phyloP scores from a whole-genome alignment of 1,140 invertebrate species.

The Drosophila asahinai region DNA sequence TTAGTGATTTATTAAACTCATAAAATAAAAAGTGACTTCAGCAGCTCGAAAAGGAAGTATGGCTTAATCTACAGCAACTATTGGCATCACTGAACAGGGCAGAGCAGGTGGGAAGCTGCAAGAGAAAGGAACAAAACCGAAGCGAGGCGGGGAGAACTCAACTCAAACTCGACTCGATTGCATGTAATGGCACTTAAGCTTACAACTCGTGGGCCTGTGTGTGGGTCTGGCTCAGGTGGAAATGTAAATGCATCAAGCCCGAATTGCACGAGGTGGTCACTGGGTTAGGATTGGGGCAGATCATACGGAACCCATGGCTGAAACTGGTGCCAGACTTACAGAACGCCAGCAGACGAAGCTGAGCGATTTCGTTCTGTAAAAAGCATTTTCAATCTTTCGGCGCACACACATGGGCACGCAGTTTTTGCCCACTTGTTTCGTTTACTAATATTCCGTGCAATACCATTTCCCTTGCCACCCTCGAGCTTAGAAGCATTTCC shows the following conservation, averaged over 20 bases:
- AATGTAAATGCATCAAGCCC: slow-evolving; percentile 81
- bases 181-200: slow-evolving; percentile 83
- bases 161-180: slow-evolving; percentile 75
- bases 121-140: slow-evolving; percentile 12
- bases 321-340: slow-evolving; percentile 24
- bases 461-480: slow-evolving; percentile 9
- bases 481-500: slow-evolving; percentile 53
- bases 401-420: slow-evolving; percentile 24
- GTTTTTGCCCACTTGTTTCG: slow-evolving; percentile 56
- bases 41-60: background rate
- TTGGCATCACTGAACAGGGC: slow-evolving; percentile 26
- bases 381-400: slow-evolving; percentile 68
- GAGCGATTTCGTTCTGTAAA: slow-evolving; percentile 52
- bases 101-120: slow-evolving; percentile 17
- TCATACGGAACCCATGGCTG: slow-evolving; percentile 46
- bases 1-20: background rate
- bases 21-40: too few species aligned
- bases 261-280: slow-evolving; percentile 57
- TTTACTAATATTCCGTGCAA: slow-evolving; percentile 65
- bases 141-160: slow-evolving; percentile 38
- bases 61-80: background rate
- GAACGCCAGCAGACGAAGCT: slow-evolving; percentile 20
- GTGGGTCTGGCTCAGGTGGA: slow-evolving; percentile 65
- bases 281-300: slow-evolving; percentile 31
- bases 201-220: slow-evolving; percentile 57